Conservation (phyloP, 2,113 vertebrate species). For the pig (Sus scrofa) region DNA sequence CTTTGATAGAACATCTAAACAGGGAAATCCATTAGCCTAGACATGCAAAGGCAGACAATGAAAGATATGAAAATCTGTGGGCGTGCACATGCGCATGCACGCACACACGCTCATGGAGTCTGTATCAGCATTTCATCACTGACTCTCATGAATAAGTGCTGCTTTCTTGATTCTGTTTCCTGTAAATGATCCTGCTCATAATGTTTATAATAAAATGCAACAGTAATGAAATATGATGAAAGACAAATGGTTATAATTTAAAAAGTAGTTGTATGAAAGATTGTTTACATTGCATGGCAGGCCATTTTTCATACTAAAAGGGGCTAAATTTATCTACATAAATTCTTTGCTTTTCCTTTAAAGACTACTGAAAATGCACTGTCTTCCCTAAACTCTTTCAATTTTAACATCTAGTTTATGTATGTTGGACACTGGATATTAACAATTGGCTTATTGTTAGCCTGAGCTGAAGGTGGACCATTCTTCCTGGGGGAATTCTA, state of each 20-base stretch:
- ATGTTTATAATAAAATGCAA: constrained; percentile 72
- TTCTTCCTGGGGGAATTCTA: background rate
- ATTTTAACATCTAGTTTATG: background rate
- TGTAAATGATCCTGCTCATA: background rate
- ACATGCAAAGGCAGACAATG: background rate
- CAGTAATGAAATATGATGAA: constrained; percentile 69
- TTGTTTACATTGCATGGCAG: constrained; percentile 57
- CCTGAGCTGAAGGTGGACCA: background rate
- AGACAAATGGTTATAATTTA: constrained; percentile 63
- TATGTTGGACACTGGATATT: background rate
- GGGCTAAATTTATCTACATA: constrained; percentile 58
- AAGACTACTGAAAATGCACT: background rate
- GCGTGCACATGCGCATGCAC: no score
- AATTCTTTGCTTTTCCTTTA: constrained; percentile 19
- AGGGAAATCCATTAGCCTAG: background rate
- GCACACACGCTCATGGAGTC: background rate
- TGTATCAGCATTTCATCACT: constrained; percentile 35
- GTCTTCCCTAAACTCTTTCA: background rate
- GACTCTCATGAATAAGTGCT: constrained; percentile 17
- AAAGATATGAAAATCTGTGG: background rate
- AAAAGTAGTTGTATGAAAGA: constrained; percentile 46
- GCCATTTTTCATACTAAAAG: constrained; percentile 72
- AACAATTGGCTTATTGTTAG: background rate
- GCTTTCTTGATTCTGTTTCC: constrained; percentile 32
- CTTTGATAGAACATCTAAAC: background rate